A percentile compares a stretch with the other conserved stretches of the same genome.
Conservation (phyloP, 2,113 vertebrate genomes). For the Mesitornis unicolor region DNA sequence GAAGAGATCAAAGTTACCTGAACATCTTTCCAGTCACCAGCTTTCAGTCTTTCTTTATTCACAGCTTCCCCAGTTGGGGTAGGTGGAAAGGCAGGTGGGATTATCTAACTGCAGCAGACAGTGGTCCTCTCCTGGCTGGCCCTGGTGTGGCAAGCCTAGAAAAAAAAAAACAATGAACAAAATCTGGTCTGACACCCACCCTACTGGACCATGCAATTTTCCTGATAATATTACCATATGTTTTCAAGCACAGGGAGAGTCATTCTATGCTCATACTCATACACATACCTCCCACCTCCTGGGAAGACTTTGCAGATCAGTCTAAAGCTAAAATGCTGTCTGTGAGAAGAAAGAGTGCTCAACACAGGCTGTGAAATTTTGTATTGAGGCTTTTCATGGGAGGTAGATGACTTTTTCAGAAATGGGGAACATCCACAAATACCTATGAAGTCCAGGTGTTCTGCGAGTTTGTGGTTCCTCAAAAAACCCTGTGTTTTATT, state of each 20-base stretch:
- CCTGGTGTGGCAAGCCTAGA: background rate
- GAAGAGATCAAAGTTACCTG: background rate
- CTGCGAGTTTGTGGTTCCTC: background rate
- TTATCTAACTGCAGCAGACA: background rate
- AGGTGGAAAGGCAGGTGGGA: background rate
- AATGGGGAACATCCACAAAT: background rate
- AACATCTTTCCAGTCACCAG: background rate
- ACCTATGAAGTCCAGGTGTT: background rate
- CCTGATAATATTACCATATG: background rate
- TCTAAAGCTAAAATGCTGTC: background rate
- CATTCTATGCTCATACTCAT: background rate
- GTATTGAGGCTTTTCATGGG: background rate
- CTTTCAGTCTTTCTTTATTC: background rate
- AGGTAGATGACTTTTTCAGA: background rate
- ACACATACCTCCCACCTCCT: background rate
- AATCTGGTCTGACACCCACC: background rate
- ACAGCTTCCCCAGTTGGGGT: background rate
- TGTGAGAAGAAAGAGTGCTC: background rate
- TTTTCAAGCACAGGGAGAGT: background rate
- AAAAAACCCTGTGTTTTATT: background rate
- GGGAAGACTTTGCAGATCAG: background rate
- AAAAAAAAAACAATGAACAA: background rate
- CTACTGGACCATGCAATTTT: background rate
- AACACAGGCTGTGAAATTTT: background rate
- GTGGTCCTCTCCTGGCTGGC: accelerated